These are phyloP conservation scores for Beaufortia kweichowensis DNA, from an alignment of 2,113 vertebrate genomes.

Conservation along the genomic window DNA sequence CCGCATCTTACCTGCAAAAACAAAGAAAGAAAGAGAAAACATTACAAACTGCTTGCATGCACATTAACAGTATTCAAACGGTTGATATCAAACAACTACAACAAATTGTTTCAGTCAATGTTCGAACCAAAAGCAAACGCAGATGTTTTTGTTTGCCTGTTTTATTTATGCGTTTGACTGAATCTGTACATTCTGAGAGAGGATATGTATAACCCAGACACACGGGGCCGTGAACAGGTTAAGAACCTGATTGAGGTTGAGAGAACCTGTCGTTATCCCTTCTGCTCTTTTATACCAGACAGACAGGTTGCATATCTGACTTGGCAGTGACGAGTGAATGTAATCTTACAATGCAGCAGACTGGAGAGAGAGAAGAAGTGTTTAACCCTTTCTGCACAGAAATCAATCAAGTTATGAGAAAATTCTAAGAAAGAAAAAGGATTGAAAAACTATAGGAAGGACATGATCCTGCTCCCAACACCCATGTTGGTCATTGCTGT, in stretches of 20 bases:
- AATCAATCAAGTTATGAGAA: background rate
- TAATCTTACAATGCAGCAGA: slow-evolving; percentile 60
- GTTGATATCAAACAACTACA: background rate
- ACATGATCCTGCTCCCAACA: too few species aligned
- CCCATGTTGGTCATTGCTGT: too few species aligned
- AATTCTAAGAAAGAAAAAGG: background rate
- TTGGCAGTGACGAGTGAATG: slow-evolving; percentile 69
- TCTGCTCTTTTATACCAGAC: slow-evolving; percentile 55
- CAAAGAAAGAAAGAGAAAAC: slow-evolving; percentile 44
- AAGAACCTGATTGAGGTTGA: slow-evolving; percentile 26
- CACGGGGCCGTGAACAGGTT: slow-evolving; percentile 33
- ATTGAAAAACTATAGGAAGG: too few species aligned
- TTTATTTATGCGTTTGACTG: slow-evolving; percentile 16
- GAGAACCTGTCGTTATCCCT: background rate
- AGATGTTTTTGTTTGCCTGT: background rate
- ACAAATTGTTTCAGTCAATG: background rate
- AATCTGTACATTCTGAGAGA: slow-evolving; percentile 16
- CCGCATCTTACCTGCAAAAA: slow-evolving; percentile 69
- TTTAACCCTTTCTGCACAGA: slow-evolving; percentile 67
- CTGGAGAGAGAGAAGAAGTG: slow-evolving; percentile 29
- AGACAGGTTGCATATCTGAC: slow-evolving; percentile 66
- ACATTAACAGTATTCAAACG: slow-evolving; percentile 2
- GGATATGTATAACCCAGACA: slow-evolving; percentile 12
- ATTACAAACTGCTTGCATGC: slow-evolving; percentile 9
- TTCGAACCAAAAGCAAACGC: background rate